These are phyloP conservation scores for Drosophila carrolli DNA, from an alignment of 1,140 invertebrate genomes.

Conservation along the genomic window DNA sequence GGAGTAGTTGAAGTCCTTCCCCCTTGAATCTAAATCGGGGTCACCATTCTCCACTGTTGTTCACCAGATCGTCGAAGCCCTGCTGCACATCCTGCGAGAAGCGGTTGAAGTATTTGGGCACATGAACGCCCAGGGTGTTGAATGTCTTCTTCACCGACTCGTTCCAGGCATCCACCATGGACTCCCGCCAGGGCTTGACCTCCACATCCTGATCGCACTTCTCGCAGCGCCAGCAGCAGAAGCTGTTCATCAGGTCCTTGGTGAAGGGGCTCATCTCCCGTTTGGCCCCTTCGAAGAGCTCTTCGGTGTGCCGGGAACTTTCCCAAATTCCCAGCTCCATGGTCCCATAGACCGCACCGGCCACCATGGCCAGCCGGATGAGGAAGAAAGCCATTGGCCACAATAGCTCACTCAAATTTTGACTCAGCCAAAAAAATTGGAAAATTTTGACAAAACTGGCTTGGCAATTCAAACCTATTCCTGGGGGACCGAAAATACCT, in stretches of 20 bases:
- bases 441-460: constrained; percentile 12
- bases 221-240: constrained; percentile 24
- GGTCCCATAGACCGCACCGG: constrained; percentile 23
- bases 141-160: constrained; percentile 35
- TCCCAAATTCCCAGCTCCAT: constrained; percentile 31
- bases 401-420: not conserved
- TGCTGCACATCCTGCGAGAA: constrained; percentile 23
- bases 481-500: no score
- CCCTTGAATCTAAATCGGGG: no score
- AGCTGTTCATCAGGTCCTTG: constrained; percentile 2
- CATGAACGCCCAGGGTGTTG: not conserved
- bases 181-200: constrained; percentile 36
- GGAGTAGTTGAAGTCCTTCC: no score
- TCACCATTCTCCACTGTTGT: not conserved
- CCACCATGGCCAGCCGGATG: constrained; percentile 29
- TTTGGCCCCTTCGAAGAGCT: constrained; percentile 8
- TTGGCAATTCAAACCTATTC: no score
- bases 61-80: not conserved
- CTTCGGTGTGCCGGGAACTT: not conserved
- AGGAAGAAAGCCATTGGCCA: constrained; percentile 20
- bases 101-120: constrained; percentile 10
- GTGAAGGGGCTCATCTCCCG: constrained; percentile 14
- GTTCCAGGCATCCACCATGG: constrained; percentile 42
- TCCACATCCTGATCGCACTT: not conserved
- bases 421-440: not conserved